phyloP scores from a whole-genome alignment of 2,888 invertebrate species.

The Ennomos quercinarius region DNA sequence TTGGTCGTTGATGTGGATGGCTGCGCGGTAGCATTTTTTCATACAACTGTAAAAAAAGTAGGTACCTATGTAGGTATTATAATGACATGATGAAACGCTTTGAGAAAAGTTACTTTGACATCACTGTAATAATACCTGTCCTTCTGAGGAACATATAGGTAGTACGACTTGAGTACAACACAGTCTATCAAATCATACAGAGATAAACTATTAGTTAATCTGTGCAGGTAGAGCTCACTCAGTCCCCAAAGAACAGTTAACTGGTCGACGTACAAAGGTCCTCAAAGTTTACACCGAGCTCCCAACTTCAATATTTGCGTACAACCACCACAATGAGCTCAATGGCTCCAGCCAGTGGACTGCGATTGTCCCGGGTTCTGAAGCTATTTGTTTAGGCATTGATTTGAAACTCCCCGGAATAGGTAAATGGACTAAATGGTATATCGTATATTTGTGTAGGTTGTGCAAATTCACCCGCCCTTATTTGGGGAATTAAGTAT shows the following conservation, averaged over 20 bases:
- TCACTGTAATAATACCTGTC: no score
- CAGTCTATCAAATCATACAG: no score
- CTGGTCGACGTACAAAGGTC: constrained; percentile 50
- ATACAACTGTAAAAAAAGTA: no score
- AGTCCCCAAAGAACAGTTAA: constrained; percentile 50
- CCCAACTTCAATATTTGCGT: constrained; percentile 40
- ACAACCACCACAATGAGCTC: constrained; percentile 34
- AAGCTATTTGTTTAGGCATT: constrained; percentile 42
- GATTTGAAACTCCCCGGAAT: constrained; percentile 33
- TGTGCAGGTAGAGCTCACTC: constrained; percentile 9
- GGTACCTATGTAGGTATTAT: no score
- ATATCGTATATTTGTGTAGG: constrained; percentile 22
- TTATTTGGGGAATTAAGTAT: constrained; percentile 17
- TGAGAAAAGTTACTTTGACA: no score
- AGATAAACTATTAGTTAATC: no score
- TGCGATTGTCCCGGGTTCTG: constrained; percentile 23
- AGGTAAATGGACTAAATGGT: constrained; percentile 25
- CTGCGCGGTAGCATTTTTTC: no score
- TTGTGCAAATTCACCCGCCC: constrained; percentile 21
- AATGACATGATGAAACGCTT: no score
- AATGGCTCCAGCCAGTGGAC: constrained; percentile 4
- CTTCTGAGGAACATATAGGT: no score
- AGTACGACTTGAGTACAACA: no score
- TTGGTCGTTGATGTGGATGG: no score
- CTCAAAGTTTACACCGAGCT: constrained; percentile 51